These are phyloP conservation scores for Perizoma affinitatum DNA, from an alignment of 2,888 invertebrate species.

Conservation along the genomic window DNA sequence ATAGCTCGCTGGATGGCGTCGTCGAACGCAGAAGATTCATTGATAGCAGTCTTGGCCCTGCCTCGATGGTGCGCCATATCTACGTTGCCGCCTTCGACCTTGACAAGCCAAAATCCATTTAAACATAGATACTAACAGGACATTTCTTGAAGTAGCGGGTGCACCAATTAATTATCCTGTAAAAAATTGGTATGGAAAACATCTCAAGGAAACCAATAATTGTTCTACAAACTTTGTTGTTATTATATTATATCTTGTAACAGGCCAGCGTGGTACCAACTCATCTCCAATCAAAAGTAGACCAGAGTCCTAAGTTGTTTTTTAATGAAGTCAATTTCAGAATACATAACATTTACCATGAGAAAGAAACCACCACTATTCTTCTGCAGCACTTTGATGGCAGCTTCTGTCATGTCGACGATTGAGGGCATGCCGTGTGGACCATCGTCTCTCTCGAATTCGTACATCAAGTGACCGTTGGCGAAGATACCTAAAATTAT, in stretches of 20 bases:
- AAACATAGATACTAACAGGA: too few species aligned
- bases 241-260: too few species aligned
- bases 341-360: conserved; percentile 80
- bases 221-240: too few species aligned
- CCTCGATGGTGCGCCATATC: conserved; percentile 95
- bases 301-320: too few species aligned
- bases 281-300: neutral
- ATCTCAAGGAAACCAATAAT: too few species aligned
- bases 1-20: conserved; percentile 89
- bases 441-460: conserved; percentile 86
- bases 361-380: conserved; percentile 89
- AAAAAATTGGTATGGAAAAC: too few species aligned
- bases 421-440: conserved; percentile 90
- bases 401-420: conserved; percentile 90
- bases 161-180: too few species aligned
- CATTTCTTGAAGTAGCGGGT: too few species aligned
- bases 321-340: too few species aligned
- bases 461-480: conserved; percentile 90
- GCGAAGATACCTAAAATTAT: conserved; percentile 87
- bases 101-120: conserved; percentile 16
- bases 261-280: too few species aligned
- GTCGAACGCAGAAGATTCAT: conserved; percentile 91
- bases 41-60: conserved; percentile 89
- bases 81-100: conserved; percentile 94
- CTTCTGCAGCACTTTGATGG: conserved; percentile 87